A percentile compares a stretch with the other conserved stretches of the same genome.
These are phyloP conservation scores for Anolis sagrei DNA, from an alignment of 2,113 vertebrate species.

Conservation along the genomic window DNA sequence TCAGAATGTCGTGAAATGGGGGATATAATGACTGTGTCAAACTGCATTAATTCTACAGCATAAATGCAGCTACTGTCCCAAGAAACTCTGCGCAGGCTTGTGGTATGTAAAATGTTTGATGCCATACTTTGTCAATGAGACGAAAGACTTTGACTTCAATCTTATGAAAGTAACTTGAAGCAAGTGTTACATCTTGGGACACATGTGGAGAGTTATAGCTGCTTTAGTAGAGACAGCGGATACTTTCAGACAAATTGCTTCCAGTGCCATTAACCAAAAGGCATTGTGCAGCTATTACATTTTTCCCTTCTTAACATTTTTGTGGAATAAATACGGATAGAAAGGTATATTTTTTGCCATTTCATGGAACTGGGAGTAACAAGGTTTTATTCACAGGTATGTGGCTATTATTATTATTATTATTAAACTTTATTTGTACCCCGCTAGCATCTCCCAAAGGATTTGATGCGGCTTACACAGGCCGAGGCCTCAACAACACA, in stretches of 20 bases:
- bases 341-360: neutral
- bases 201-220: too few species aligned
- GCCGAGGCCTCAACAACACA: too few species aligned
- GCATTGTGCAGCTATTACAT: neutral
- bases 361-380: neutral
- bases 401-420: too few species aligned
- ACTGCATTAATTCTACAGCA: too few species aligned
- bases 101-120: neutral
- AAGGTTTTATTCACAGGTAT: neutral
- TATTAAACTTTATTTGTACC: too few species aligned
- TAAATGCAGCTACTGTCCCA: neutral
- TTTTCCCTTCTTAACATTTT: too few species aligned
- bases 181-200: too few species aligned
- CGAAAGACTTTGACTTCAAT: neutral
- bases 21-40: too few species aligned
- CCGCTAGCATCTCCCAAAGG: too few species aligned
- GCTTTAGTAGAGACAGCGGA: too few species aligned
- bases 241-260: neutral
- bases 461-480: too few species aligned
- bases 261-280: neutral
- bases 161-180: neutral
- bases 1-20: too few species aligned
- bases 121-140: neutral
- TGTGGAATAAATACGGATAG: neutral
- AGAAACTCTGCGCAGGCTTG: neutral